These are phyloP conservation scores for Philypnodon macrostomus DNA, from an alignment of 2,797 vertebrate genomes.

Conservation along the genomic window DNA sequence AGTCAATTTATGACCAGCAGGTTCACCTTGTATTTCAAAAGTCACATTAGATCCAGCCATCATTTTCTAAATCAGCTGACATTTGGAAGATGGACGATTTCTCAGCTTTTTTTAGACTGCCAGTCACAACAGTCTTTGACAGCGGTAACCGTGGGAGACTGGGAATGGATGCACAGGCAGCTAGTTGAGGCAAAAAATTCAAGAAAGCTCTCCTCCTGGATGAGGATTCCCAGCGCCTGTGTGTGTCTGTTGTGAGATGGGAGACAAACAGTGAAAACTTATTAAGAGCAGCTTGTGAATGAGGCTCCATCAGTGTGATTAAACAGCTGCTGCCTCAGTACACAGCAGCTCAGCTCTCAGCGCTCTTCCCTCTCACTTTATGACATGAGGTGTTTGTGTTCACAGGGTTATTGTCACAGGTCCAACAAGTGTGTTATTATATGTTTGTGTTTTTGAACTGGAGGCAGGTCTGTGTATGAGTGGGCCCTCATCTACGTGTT, in stretches of 20 bases:
- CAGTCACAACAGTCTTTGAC: constrained; percentile 25
- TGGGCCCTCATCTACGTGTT: constrained; percentile 42
- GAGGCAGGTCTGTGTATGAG: constrained; percentile 44
- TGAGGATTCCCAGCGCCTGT: constrained; percentile 50
- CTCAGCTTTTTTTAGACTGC: constrained; percentile 11
- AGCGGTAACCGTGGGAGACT: constrained; percentile 56
- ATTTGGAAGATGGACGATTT: constrained; percentile 1
- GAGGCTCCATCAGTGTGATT: constrained; percentile 58
- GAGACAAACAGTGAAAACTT: constrained; percentile 52
- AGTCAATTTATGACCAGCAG: constrained; percentile 21
- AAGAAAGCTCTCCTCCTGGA: constrained; percentile 16
- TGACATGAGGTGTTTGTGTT: constrained; percentile 41
- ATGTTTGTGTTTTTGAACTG: constrained; percentile 27
- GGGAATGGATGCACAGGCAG: constrained; percentile 40
- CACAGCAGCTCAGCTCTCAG: constrained; percentile 19
- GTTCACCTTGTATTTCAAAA: constrained; percentile 21
- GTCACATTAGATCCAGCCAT: too few relatives aligned
- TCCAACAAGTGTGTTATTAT: constrained; percentile 32
- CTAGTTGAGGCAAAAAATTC: constrained; percentile 46
- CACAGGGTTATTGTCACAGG: constrained; percentile 46
- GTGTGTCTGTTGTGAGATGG: constrained; percentile 43
- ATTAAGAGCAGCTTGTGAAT: constrained; percentile 67
- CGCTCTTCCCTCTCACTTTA: constrained; percentile 58
- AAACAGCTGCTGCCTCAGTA: constrained; percentile 68
- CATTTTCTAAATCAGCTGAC: constrained; percentile 3